Base-by-base conservation (phyloP, 2,888 invertebrate genomes). In the Scaptomyza parva region DNA sequence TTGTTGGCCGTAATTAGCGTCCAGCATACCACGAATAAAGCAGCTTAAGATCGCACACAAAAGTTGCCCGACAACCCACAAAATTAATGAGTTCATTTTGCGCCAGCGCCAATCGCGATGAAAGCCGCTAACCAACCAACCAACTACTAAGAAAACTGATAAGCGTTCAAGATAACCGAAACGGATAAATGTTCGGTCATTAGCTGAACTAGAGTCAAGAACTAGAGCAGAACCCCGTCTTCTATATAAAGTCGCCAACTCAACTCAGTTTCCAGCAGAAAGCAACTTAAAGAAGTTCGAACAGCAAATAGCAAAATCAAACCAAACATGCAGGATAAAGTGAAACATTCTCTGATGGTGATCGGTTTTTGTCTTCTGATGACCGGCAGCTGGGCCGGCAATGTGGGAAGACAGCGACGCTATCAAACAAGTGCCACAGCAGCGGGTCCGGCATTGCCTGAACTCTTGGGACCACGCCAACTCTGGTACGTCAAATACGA, bases 31-130 rank as follows among this genome's bases (percentile, higher is more conserved):
- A 18, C 20, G 18, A 62, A 17, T 26, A 33, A 61, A 51, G 12
- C 44, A 40, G 26, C 40, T 51, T 30, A 18, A 68, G 45, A 53
- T 53, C 71, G 35, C 39, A 43, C 53, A 43, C 53, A 41, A 28
- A 66, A 72, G 37, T 55, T 52, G 50, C 24, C 44, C 59, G 51
- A 9, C 14, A 17, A 35, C 48, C 60, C 59, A 18, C 61, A 39
- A 69, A 73, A 81, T 81, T 82, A 81, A 81, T 81, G 83, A 47
- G 35, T 47, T 58, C 67, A 47, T 37, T n/a, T 22, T 40, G n/a
- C 5, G 43, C 33, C n/a, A n/a, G 14, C 6, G 39, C 57, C 62
- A 68, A 86, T 86, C 86, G 84, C 83, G 81, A 84, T 84, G 80
- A 83, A 80, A 83, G 68, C 72, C 72, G 54, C 48, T n/a, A n/a